Evolutionary conservation across 2,888 invertebrate species (phyloP), one percentile per base, ranked within the genome.

Genomic region (Apocheima hispidaria): DNA sequence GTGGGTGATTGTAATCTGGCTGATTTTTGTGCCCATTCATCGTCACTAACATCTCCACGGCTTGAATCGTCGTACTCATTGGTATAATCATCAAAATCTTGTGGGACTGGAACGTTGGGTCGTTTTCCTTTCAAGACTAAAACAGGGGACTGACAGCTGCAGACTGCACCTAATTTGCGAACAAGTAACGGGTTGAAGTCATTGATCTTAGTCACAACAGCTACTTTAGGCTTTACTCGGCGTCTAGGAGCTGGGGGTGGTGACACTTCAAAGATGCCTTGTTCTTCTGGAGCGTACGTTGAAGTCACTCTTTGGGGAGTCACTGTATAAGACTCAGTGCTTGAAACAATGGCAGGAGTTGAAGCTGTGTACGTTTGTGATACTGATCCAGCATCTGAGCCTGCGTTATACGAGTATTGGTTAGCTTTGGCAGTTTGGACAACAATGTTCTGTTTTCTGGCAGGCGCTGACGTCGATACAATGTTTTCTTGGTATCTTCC

Each of bases 141-240:
- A 0, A 93, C 86, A 46, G 94, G 94, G 0, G 94, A 94, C 66
- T 93, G 93, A 75, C 96, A 96, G 55, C 95, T 96, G 70, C 96
- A 96, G 53, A 96, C 95, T 3, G 96, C 96, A 2, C 95, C 95
- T 10, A 96, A 85, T 86, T 96, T 96, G 38, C 95, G 94, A 0
- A 96, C 93, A 16, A 96, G 88, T 7, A 96, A 84, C 0, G 96
- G 96, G 81, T 96, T 96, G 69, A 95, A 94, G 70, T 96, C 96
- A 70, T 96, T 96, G 65, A 95, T 93, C 80, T 95, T 95, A 0
- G 95, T 94, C 2, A 95, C 94, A 7, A 95, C 94, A 38, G 93
- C 93, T 35, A 93, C 92, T 72, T 92, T 93, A 21, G 93, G 93
- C 66, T 92, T 93, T 0, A 79, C 82, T 77, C 84, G 86, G 56